phyloP scores from a whole-genome alignment of 2,888 invertebrate genomes.

The Ectemnius lituratus region DNA sequence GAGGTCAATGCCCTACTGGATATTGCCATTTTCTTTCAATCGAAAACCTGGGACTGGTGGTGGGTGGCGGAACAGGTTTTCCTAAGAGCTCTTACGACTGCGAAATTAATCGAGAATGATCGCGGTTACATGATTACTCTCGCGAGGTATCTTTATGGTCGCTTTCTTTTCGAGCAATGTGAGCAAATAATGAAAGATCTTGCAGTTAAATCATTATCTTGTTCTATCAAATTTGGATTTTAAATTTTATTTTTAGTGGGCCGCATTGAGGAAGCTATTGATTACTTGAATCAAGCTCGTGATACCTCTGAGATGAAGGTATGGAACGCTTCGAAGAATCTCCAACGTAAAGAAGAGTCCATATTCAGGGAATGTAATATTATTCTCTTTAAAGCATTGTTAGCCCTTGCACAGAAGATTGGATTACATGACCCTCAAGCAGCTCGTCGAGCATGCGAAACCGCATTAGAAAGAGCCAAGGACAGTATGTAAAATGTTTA shows the following conservation, averaged over 20 bases:
- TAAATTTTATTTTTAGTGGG: conserved; percentile 33
- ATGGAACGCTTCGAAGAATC: conserved; percentile 57
- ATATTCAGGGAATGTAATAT: conserved; percentile 63
- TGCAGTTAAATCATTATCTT: not conserved
- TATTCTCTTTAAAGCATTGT: conserved; percentile 55
- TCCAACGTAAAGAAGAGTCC: conserved; percentile 48
- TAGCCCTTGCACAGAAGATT: conserved; percentile 47
- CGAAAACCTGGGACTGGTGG: conserved; percentile 64
- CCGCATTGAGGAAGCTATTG: conserved; percentile 52
- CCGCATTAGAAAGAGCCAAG: conserved; percentile 57
- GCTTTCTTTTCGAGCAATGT: conserved; percentile 66
- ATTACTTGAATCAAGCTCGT: conserved; percentile 57
- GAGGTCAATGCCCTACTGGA: conserved; percentile 50
- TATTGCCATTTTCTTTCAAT: conserved; percentile 60
- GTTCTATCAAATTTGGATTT: not conserved
- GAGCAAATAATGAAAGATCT: not conserved
- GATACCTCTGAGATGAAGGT: conserved; percentile 48
- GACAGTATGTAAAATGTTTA: conserved; percentile 53
- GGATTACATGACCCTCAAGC: conserved; percentile 40
- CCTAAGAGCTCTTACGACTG: conserved; percentile 49
- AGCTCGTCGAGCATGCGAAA: conserved; percentile 51
- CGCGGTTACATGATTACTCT: conserved; percentile 48
- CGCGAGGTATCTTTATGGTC: conserved; percentile 65
- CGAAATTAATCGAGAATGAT: conserved; percentile 45
- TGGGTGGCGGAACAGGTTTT: conserved; percentile 68